Conservation (phyloP, 2,888 invertebrate species). For the Athalia cordata region DNA sequence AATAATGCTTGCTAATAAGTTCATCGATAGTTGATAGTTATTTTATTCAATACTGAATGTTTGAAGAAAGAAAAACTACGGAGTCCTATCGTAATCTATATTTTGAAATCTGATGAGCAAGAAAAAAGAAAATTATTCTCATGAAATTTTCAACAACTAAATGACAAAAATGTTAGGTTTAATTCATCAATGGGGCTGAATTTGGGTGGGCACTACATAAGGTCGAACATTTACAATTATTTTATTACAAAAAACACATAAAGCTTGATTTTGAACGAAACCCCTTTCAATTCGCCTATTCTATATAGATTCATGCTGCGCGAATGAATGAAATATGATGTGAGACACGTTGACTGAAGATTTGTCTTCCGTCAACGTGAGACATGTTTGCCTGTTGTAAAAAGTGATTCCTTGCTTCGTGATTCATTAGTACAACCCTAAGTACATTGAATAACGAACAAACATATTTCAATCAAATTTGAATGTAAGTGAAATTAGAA, state of each 20-base stretch:
- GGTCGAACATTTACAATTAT: conserved; percentile 53
- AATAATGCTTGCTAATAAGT: too few relatives aligned
- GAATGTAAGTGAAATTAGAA: neutral
- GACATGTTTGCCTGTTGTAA: conserved; percentile 38
- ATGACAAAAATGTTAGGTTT: conserved; percentile 18
- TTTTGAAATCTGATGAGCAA: neutral
- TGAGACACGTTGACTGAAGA: conserved; percentile 24
- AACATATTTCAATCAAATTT: too few relatives aligned
- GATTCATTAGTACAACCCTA: conserved; percentile 41
- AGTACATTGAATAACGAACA: too few relatives aligned
- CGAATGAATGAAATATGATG: conserved; percentile 42
- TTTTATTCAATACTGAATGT: too few relatives aligned
- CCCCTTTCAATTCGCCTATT: conserved; percentile 41
- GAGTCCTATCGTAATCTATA: neutral
- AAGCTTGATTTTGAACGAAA: conserved; percentile 41
- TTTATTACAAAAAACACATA: conserved; percentile 45
- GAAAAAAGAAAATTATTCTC: neutral
- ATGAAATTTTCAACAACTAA: conserved; percentile 1
- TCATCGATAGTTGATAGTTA: too few relatives aligned
- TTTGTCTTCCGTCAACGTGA: too few relatives aligned
- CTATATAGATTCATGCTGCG: conserved; percentile 44
- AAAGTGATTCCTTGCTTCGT: conserved; percentile 26
- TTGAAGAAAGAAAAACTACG: too few relatives aligned
- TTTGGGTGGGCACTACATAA: conserved; percentile 69
- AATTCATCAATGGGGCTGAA: conserved; percentile 58